Base-by-base conservation (phyloP, 2,797 vertebrate genomes). In the Brachyalestes nurse region DNA sequence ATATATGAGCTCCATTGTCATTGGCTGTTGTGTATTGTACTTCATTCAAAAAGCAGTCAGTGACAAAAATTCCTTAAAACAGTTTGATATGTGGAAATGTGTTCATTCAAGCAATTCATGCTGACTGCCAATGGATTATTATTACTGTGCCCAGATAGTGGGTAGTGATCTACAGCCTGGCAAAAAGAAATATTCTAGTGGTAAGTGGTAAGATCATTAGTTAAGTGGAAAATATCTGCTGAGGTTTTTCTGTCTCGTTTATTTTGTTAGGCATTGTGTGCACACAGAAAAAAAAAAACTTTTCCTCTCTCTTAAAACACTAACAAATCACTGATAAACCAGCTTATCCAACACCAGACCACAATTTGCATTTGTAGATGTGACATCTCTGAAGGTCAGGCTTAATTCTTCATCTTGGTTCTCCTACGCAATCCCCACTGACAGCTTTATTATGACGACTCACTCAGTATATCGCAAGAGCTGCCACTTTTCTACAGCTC, bases 361-460 rank as follows among this genome's bases (percentile, higher is more conserved):
- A 71, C 57, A 79, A 45, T 84, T 28, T 74, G 78, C 5, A 75
- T 34, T 65, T 53, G 19, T 67, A 65, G 62, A 65, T 65, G 34
- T 75, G 77, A 34, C 57, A 65, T 28, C 69, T 60, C 62, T 64
- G 58, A 45, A 34, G 61, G 40, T 81, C 60, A 65, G 34, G 55
- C 8, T 51, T 74, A 67, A 72, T 75, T 75, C 25, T 17, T 55
- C 38, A 64, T 67, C 51, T 40, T 64, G 70, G 34, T 80, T 75
- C 12, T 73, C 57, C 42, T 38, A 79, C 5, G 49, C 40, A 14
- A 16, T 55, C 38, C 45, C 7, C 55, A 65, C 9, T 83, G 82
- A 85, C 81, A 87, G 79, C 67, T 90, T 90, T 82, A 88, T 83
- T 81, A 82, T 76, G 57, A 74, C 53, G 17, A n/a, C 47, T 80